Evolutionary conservation across 2,888 invertebrate genomes (phyloP), one percentile per base, ranked within the genome.

Genomic region (Cheilosia soror): DNA sequence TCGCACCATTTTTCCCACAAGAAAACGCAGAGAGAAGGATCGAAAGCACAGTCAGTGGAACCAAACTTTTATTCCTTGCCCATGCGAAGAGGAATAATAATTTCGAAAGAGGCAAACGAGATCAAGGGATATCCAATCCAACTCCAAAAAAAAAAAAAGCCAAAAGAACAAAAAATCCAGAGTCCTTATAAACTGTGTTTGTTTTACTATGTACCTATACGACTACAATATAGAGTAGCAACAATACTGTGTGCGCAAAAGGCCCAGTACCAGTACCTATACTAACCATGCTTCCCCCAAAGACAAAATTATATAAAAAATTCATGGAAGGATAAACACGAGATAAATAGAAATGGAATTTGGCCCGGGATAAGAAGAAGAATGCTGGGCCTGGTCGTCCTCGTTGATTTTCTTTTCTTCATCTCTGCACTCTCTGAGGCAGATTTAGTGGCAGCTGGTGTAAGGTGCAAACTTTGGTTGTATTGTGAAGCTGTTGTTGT

Each of bases 261-360:
- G 78, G 71, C 65, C 49, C 71, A 27, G n/a, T 20, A 47, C 15
- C 15, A n/a, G n/a, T n/a, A n/a, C n/a, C 1, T 42, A 13, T n/a
- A 44, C 5, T 15, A 47, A 49, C 25, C 49, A 49, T 25, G 11
- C 33, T 15, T 42, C 37, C 11, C 73, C 49, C 42, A 79, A 79
- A 69, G 75, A 60, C 66, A 63, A 72, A 76, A 81, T 77, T 85
- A 72, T 85, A 85, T 85, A 85, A 85, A 85, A 85, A 85, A 85
- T 80, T 85, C 85, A 85, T 85, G 69, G 79, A 84, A 77, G 81
- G 81, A 81, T 85, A 85, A 85, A 81, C 85, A 85, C 68, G 72
- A 85, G 72, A 85, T 85, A 85, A 85, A 85, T 81, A 85, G 76
- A 66, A 85, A 81, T 72, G 63, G 72, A 81, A 85, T 81, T 81